Conservation (phyloP, 1,140 invertebrate species). For the Megalonaias nervosa region DNA sequence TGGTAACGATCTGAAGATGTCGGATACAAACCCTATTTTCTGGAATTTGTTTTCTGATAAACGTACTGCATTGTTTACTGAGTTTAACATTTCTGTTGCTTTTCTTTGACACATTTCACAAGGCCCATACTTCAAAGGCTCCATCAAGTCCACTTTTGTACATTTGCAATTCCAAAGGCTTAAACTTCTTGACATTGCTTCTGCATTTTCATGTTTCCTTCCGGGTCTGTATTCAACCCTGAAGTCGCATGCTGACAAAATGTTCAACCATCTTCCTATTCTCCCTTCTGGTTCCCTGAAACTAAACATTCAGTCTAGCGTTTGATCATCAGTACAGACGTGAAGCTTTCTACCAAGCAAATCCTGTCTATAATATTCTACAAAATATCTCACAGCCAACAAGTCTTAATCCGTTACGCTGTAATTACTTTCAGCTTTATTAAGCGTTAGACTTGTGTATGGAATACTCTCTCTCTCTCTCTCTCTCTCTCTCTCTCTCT, state of each 20-base stretch:
- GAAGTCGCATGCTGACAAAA: constrained; percentile 42
- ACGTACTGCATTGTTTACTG: no score
- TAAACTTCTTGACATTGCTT: constrained; percentile 34
- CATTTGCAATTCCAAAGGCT: background rate
- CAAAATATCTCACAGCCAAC: constrained; percentile 31
- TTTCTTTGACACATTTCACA: background rate
- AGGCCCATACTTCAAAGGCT: background rate
- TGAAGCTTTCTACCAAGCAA: constrained; percentile 35
- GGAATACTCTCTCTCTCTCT: no score
- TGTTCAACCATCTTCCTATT: constrained; percentile 45
- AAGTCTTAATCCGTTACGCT: constrained; percentile 31
- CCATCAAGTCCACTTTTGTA: background rate
- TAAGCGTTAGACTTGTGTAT: no score
- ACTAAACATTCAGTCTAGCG: constrained; percentile 3
- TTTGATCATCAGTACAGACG: constrained; percentile 28
- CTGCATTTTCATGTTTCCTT: constrained; percentile 41
- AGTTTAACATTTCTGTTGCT: background rate
- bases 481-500: no score
- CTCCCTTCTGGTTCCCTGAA: constrained; percentile 30
- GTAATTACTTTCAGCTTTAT: no score
- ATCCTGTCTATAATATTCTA: constrained; percentile 29
- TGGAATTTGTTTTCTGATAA: no score
- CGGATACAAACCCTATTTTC: background rate
- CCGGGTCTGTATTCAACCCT: constrained; percentile 44
- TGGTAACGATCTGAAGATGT: background rate